Evolutionary conservation across 1,140 invertebrate genomes (phyloP).

Genomic region (Zaprionus africanus): DNA sequence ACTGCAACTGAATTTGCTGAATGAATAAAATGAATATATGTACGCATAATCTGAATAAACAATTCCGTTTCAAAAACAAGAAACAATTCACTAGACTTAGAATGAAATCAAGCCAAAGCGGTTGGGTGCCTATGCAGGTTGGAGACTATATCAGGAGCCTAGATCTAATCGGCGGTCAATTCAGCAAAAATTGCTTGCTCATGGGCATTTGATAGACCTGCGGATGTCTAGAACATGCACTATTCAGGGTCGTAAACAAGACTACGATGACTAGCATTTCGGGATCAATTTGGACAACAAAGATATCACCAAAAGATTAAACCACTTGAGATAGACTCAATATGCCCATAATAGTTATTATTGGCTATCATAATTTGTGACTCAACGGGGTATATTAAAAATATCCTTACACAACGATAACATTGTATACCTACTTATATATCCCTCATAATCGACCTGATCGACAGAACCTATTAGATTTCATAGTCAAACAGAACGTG

Average conservation of each 20-base stretch:
- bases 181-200: constrained; percentile 22
- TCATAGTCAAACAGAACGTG: constrained; percentile 20
- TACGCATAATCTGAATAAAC: neutral
- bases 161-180: constrained; percentile 37
- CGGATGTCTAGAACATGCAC: constrained; percentile 17
- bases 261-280: constrained; percentile 54
- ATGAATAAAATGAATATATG: constrained; percentile 1
- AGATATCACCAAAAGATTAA: constrained; percentile 21
- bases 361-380: constrained; percentile 6
- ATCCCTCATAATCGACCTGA: constrained; percentile 9
- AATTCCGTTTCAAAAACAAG: neutral
- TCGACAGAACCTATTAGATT: constrained; percentile 9
- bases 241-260: constrained; percentile 47
- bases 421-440: neutral
- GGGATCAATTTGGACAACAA: constrained; percentile 34
- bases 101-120: neutral
- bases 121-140: constrained; percentile 7
- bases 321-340: constrained; percentile 7
- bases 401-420: constrained; percentile 7
- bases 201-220: constrained; percentile 32
- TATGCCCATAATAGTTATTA: neutral
- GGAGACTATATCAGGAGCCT: constrained; percentile 36
- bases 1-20: neutral
- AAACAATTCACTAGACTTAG: neutral
- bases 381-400: neutral